Evolutionary conservation across 1,140 invertebrate genomes (phyloP).

Genomic region (Pseudomyrmex dendroicus): DNA sequence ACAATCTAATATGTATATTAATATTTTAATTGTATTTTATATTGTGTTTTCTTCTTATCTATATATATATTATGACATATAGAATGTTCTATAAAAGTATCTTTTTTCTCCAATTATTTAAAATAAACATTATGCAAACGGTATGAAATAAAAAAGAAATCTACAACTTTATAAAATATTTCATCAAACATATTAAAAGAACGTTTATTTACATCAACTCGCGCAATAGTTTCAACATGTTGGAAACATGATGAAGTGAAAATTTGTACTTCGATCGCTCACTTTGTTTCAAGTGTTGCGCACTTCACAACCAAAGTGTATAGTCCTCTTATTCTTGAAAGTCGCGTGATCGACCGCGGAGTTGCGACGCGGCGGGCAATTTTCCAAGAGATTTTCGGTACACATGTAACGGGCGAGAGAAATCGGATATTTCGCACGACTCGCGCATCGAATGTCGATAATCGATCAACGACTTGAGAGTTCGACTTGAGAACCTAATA

Average conservation of each 20-base stretch:
- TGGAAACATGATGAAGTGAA: background rate
- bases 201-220: background rate
- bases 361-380: slow-evolving; percentile 6
- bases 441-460: slow-evolving; percentile 28
- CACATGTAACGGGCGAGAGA: slow-evolving; percentile 24
- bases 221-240: background rate
- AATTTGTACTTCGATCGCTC: background rate
- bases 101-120: background rate
- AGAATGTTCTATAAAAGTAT: background rate
- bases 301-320: slow-evolving; percentile 15
- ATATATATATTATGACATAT: background rate
- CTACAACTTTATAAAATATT: background rate
- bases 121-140: background rate
- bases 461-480: slow-evolving; percentile 41
- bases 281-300: slow-evolving; percentile 10
- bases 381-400: slow-evolving; percentile 36
- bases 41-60: background rate
- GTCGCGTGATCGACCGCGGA: background rate
- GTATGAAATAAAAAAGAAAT: background rate
- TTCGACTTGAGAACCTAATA: slow-evolving; percentile 59
- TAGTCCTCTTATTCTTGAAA: background rate
- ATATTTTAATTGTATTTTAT: too few relatives aligned
- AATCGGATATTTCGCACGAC: slow-evolving; percentile 40
- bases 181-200: background rate
- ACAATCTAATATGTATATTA: slow-evolving; percentile 14